Evolutionary conservation across 23 tunicate genomes (phyloP), one percentile per base, ranked within the genome.

Genomic region (Trididemnum clinides): DNA sequence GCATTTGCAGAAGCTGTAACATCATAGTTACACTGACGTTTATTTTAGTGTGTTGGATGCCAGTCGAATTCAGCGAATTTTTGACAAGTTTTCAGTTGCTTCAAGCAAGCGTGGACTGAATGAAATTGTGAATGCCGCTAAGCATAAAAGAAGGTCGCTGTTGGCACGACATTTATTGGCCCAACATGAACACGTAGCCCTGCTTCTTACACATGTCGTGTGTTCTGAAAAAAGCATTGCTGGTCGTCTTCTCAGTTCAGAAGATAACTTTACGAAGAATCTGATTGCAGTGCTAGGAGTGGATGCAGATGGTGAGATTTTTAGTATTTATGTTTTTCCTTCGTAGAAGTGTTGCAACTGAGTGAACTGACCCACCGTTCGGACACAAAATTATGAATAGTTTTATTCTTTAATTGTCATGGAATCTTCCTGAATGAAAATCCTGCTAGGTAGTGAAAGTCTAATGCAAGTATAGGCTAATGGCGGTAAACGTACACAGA

Each of bases 1-100:
- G n/a, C n/a, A n/a, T n/a, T n/a, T n/a, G n/a, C n/a, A n/a, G n/a
- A n/a, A n/a, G n/a, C n/a, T n/a, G n/a, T n/a, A n/a, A n/a, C n/a
- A n/a, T n/a, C n/a, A n/a, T n/a, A n/a, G 54, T 44, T 44, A 23
- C 6, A 12, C 22, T 20, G 36, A 69, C 6, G 36, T 37, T 6
- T 35, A 7, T 51, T 78, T 51, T 20, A 85, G 88, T 58, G 76
- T 86, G 20, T 34, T 86, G 28, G 84, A 86, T 35, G 50, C 64
- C 28, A 28, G 29, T 5, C 84, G 84, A 36, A 64, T 86, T 4
- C 73, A 86, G 32, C 1, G 66, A 26, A 33, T 86, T 30, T 86
- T 86, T 64, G 66, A 37, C 50, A 86, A 86, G 50, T 10, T 86
- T 33, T 38, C 59, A 20, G 12, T 71, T 6, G 44, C 87, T 28